A percentile compares a stretch with the other conserved stretches of the same genome.
Conservation (phyloP, 2,888 invertebrate genomes). For the Choreutis nemorana region DNA sequence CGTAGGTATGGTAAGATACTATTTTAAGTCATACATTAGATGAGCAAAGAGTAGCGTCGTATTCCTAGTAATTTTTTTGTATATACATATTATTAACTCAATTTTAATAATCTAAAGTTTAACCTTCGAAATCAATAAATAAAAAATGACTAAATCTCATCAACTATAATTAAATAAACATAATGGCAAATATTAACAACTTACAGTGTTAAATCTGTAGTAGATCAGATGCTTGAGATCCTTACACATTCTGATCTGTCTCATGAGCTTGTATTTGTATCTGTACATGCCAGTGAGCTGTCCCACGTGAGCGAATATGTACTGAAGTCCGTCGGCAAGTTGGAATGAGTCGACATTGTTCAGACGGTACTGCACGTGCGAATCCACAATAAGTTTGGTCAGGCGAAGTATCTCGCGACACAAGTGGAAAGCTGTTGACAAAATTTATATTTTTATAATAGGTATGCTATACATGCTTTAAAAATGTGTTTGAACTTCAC, state of each 20-base stretch:
- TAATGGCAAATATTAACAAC: too few species aligned
- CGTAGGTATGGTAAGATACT: too few species aligned
- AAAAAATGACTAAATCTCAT: too few species aligned
- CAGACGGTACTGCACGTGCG: slow-evolving; percentile 98
- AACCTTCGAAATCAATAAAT: too few species aligned
- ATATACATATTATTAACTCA: too few species aligned
- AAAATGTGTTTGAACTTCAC: too few species aligned
- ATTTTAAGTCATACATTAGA: too few species aligned
- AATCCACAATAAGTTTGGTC: slow-evolving; percentile 98
- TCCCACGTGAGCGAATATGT: slow-evolving; percentile 99
- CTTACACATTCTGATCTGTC: slow-evolving; percentile 99
- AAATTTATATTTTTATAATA: slow-evolving; percentile 1
- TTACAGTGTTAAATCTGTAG: slow-evolving; percentile 97
- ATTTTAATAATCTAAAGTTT: too few species aligned
- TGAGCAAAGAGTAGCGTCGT: too few species aligned
- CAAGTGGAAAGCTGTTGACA: slow-evolving; percentile 88
- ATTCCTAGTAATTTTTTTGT: too few species aligned
- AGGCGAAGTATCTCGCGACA: slow-evolving; percentile 98
- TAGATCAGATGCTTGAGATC: slow-evolving; percentile 99
- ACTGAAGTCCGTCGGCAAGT: slow-evolving; percentile 97
- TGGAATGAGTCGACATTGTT: slow-evolving; percentile 99
- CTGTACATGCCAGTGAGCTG: slow-evolving; percentile 99
- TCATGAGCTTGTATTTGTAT: slow-evolving; percentile 98
- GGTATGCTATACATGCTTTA: too few species aligned
- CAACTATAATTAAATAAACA: slow-evolving; percentile 4